These are phyloP conservation scores for Rutpela maculata DNA, from an alignment of 2,888 invertebrate genomes.

Conservation along the genomic window DNA sequence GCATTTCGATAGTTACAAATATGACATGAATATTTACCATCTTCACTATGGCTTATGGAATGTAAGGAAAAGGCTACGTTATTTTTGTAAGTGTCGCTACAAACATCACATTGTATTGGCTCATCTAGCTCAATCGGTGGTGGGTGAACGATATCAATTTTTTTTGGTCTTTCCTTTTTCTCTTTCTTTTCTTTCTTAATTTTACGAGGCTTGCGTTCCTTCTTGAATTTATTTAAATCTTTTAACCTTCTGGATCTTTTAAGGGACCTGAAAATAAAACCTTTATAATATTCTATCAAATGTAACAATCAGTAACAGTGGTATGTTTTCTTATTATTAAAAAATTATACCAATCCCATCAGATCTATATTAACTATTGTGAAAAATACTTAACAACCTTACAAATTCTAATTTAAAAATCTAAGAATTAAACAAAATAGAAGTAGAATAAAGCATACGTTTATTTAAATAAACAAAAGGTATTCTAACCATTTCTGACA, in stretches of 20 bases:
- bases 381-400: not conserved
- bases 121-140: slow-evolving; percentile 63
- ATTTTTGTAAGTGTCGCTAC: slow-evolving; percentile 66
- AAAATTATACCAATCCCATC: slow-evolving; percentile 1
- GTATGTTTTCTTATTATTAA: not conserved
- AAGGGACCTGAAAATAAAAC: slow-evolving; percentile 35
- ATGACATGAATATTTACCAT: slow-evolving; percentile 66
- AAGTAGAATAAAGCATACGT: not conserved
- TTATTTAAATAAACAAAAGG: not conserved
- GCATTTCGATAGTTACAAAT: slow-evolving; percentile 65
- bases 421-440: not conserved
- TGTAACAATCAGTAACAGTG: not conserved
- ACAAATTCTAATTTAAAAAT: slow-evolving; percentile 5
- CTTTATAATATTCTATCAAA: slow-evolving; percentile 24
- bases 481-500: not conserved
- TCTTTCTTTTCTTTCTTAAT: slow-evolving; percentile 34
- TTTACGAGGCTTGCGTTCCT: slow-evolving; percentile 29
- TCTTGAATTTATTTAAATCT: slow-evolving; percentile 37
- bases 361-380: not conserved
- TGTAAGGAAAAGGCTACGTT: slow-evolving; percentile 66
- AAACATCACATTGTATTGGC: slow-evolving; percentile 68
- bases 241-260: slow-evolving; percentile 10
- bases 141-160: slow-evolving; percentile 50
- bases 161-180: slow-evolving; percentile 37
- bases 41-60: slow-evolving; percentile 64